phyloP scores from a whole-genome alignment of 1,140 invertebrate species.

The Mamestra configurata region DNA sequence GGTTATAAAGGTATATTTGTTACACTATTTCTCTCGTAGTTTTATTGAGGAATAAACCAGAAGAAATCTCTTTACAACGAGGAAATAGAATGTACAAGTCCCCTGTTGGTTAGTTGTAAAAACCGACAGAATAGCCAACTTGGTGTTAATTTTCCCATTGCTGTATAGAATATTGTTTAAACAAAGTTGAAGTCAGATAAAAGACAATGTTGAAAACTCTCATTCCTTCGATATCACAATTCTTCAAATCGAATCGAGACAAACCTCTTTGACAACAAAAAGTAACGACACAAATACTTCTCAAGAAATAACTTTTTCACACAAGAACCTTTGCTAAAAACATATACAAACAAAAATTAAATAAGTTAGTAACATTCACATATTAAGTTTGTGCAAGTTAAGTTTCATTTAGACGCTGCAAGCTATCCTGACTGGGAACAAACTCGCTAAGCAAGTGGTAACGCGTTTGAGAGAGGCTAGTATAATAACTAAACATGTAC shows the following conservation, averaged over 20 bases:
- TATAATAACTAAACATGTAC: conserved; percentile 19
- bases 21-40: background rate
- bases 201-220: no score
- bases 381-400: conserved; percentile 6
- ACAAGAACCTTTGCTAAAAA: background rate
- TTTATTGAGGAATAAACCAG: background rate
- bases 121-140: no score
- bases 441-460: conserved; percentile 8
- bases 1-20: background rate
- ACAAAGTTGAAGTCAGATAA: no score
- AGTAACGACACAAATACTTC: background rate
- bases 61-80: background rate
- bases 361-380: conserved; percentile 9
- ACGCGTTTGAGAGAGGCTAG: conserved; percentile 12
- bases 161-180: no score
- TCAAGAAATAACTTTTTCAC: background rate
- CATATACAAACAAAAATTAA: background rate
- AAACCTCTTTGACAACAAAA: background rate
- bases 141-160: no score
- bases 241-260: background rate
- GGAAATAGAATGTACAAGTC: no score
- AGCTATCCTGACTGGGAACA: conserved; percentile 3
- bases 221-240: background rate
- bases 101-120: no score
- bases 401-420: conserved; percentile 15